A percentile compares a stretch with the other conserved stretches of the same genome.
These are phyloP conservation scores for Chaetoderma sp. DNA, from an alignment of 2,888 invertebrate species.

Conservation along the genomic window DNA sequence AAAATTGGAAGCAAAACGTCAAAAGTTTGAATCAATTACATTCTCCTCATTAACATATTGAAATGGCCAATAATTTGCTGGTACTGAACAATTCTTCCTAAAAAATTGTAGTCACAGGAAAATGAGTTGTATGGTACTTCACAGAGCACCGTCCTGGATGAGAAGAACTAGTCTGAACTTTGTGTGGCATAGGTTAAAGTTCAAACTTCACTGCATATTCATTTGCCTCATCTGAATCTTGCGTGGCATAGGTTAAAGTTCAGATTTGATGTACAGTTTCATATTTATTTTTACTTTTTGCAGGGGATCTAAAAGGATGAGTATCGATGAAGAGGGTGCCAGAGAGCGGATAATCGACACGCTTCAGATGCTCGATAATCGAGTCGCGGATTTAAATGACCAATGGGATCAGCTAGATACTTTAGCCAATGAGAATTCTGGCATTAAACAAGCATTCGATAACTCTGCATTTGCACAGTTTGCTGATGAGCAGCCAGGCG, in stretches of 20 bases:
- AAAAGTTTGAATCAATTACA: no score
- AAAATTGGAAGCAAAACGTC: no score
- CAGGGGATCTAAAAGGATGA: conserved; percentile 47
- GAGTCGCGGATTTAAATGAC: conserved; percentile 51
- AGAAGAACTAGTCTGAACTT: no score
- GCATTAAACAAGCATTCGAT: not conserved
- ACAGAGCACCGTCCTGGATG: no score
- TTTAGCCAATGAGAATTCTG: no score
- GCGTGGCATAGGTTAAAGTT: not conserved
- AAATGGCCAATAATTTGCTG: no score
- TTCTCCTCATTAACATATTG: no score
- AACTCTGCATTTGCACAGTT: not conserved
- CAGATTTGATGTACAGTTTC: not conserved
- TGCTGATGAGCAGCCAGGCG: not conserved
- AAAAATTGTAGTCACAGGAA: no score
- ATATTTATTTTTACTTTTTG: conserved; percentile 17
- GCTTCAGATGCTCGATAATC: conserved; percentile 55
- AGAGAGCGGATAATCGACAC: conserved; percentile 53
- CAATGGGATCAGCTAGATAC: conserved; percentile 49
- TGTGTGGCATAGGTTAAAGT: no score
- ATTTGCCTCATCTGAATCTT: not conserved
- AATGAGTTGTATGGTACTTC: no score
- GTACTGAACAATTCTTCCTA: no score
- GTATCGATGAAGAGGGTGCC: conserved; percentile 55
- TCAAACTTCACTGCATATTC: no score